Evolutionary conservation across 2,888 invertebrate genomes (phyloP).

Genomic region (Sarcophaga variegata): DNA sequence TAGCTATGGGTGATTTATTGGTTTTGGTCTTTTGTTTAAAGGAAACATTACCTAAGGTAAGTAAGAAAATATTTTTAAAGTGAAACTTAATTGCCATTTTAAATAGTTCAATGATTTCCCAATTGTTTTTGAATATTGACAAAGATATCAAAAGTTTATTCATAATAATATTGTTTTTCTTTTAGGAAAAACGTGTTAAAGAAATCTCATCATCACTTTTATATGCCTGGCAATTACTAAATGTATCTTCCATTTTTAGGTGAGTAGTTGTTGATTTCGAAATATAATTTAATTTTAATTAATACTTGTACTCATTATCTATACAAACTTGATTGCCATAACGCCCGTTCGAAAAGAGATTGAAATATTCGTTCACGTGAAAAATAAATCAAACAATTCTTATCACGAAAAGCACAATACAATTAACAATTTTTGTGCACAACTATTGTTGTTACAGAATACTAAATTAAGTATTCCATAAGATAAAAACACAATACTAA

Average conservation of each 20-base stretch:
- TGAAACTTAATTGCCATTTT: constrained; percentile 21
- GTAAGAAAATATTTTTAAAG: constrained; percentile 15
- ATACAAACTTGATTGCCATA: background rate
- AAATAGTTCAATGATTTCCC: background rate
- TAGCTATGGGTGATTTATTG: constrained; percentile 90
- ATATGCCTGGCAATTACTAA: constrained; percentile 86
- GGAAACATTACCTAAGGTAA: constrained; percentile 91
- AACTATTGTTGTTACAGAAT: background rate
- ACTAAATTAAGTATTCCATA: constrained; percentile 3
- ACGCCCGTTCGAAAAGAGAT: constrained; percentile 12
- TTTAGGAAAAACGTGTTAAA: constrained; percentile 86
- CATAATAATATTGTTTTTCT: constrained; percentile 17
- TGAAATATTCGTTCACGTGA: background rate
- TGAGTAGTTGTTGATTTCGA: constrained; percentile 59
- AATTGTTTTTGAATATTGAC: background rate
- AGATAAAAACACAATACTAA: background rate
- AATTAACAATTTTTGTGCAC: constrained; percentile 6
- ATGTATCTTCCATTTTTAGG: constrained; percentile 84
- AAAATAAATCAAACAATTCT: constrained; percentile 24
- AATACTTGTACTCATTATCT: background rate
- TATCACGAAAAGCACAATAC: constrained; percentile 23
- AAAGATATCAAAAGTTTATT: background rate
- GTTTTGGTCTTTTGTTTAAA: constrained; percentile 89
- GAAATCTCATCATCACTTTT: constrained; percentile 86
- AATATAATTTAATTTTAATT: constrained; percentile 26